Conservation (phyloP, 2,113 vertebrate species). For the Ciconia stormi region DNA sequence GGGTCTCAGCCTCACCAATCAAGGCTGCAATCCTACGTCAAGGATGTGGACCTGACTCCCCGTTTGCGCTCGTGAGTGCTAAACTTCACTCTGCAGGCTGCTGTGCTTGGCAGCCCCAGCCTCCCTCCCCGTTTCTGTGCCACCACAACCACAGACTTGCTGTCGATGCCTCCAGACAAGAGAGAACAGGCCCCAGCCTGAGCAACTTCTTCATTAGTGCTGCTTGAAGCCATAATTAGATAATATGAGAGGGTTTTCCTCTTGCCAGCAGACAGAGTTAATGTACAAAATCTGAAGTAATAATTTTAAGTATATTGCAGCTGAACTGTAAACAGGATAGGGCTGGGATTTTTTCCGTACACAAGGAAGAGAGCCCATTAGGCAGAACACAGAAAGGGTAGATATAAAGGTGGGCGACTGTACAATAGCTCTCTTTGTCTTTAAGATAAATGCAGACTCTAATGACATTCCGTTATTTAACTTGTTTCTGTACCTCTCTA, state of each 20-base stretch:
- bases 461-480: neutral
- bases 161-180: slow-evolving; percentile 58
- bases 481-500: neutral
- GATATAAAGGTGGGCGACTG: neutral
- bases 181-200: slow-evolving; percentile 65
- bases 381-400: slow-evolving; percentile 7
- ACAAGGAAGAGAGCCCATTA: neutral
- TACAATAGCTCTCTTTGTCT: neutral
- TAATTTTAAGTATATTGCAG: slow-evolving; percentile 37
- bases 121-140: neutral
- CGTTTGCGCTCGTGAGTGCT: neutral
- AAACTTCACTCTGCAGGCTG: neutral
- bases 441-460: slow-evolving; percentile 9
- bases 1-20: neutral
- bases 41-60: neutral
- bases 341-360: neutral
- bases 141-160: slow-evolving; percentile 63
- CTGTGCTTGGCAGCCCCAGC: neutral
- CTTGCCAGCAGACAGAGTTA: slow-evolving; percentile 67
- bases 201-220: slow-evolving; percentile 36
- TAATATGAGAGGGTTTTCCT: slow-evolving; percentile 61
- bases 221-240: slow-evolving; percentile 64
- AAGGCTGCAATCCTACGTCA: neutral
- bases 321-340: slow-evolving; percentile 58
- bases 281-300: slow-evolving; percentile 43